Base-by-base conservation (phyloP, 2,113 vertebrate genomes). In the Pungitius pungitius region DNA sequence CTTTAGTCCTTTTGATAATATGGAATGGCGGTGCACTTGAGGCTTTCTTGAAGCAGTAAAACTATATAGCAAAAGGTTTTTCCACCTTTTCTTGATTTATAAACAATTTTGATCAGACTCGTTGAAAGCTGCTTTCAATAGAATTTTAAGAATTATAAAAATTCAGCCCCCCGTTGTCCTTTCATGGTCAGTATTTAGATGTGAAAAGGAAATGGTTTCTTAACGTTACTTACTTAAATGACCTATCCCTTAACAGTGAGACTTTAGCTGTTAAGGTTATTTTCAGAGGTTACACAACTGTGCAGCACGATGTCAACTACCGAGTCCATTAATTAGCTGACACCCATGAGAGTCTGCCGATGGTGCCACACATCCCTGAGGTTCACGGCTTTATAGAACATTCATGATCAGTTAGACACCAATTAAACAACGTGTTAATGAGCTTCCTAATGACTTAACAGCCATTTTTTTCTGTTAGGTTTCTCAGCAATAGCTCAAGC, bases 361-460 rank as follows among this genome's bases (percentile, higher is more conserved):
- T 67, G 78, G 27, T 8, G n/a, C 77, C 62, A 52, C 67, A 75
- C 47, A 30, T 71, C 81, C 78, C 73, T n/a, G 59, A 87, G 71
- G 73, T 72, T 83, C 77, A 81, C 73, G 18, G 75, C 81, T 89
- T 86, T 79, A 71, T 69, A 77, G 85, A 90, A 89, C 85, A 88
- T 73, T 87, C 81, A 75, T 63, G 78, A 91, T 91, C 86, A 92
- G 89, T 92, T 91, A 90, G 87, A 87, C 87, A 84, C 87, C 87
- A 90, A 90, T 92, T 92, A 90, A 84, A 77, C 75, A 80, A 81
- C 2, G 58, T 88, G 86, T 76, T 87, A 89, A 88, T 90, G 87
- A 90, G 76, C 77, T 74, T 80, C 82, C 79, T 91, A 86, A 91
- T 82, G 87, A 90, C 86, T 85, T 83, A 78, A 87, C 84, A 90